A percentile compares a stretch with the other conserved stretches of the same genome.
Conservation (phyloP, 2,888 invertebrate species). For the Clusia tigrina region DNA sequence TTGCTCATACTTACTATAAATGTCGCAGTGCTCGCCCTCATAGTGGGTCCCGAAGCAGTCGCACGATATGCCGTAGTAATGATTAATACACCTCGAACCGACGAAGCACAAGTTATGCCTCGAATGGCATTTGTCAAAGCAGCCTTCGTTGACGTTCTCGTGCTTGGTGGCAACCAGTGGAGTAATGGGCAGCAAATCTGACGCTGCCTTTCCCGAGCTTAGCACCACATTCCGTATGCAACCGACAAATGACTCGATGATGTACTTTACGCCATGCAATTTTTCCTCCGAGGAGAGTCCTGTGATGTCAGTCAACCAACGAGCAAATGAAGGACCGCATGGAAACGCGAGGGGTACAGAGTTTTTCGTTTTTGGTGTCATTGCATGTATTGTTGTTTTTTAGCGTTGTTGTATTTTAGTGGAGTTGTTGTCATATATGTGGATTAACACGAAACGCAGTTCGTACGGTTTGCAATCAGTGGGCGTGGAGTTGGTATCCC, state of each 20-base stretch:
- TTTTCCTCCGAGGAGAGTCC: constrained; percentile 88
- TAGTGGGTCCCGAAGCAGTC: constrained; percentile 93
- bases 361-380: not conserved
- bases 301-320: constrained; percentile 52
- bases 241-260: constrained; percentile 91
- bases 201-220: constrained; percentile 86
- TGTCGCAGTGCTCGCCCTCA: constrained; percentile 91
- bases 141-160: constrained; percentile 89
- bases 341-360: not conserved
- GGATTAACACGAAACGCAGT: too few species aligned
- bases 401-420: not conserved
- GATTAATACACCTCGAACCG: constrained; percentile 89
- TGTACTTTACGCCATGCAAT: constrained; percentile 88
- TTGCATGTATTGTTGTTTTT: constrained; percentile 1
- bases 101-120: constrained; percentile 85
- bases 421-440: not conserved
- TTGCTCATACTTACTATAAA: constrained; percentile 75
- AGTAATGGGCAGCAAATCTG: constrained; percentile 80
- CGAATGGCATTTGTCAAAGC: constrained; percentile 83
- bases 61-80: constrained; percentile 87
- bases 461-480: too few species aligned
- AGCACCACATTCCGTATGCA: constrained; percentile 88
- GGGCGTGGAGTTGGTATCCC: too few species aligned
- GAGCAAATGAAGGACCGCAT: not conserved
- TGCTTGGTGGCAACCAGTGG: constrained; percentile 87